A percentile compares a stretch with the other conserved stretches of the same genome.
Conservation (phyloP, 2,797 vertebrate genomes). For the Australoheros facetus region DNA sequence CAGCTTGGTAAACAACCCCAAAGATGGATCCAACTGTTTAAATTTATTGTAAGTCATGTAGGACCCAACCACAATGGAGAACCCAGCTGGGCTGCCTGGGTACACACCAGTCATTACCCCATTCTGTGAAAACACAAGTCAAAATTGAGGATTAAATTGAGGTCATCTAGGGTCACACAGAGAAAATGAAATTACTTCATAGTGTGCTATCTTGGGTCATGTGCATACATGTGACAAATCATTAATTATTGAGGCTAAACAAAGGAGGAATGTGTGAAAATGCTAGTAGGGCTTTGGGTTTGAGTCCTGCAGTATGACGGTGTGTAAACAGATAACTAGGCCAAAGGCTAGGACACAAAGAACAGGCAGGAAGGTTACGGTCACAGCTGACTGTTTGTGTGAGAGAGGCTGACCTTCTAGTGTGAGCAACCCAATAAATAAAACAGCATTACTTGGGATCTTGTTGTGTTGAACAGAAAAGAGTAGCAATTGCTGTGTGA, state of each 20-base stretch:
- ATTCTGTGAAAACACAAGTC: conserved; percentile 73
- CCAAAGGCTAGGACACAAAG: conserved; percentile 51
- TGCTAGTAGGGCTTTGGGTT: conserved; percentile 21
- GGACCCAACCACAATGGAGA: conserved; percentile 91
- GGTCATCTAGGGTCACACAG: neutral
- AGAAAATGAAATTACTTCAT: neutral
- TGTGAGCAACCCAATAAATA: neutral
- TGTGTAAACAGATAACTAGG: conserved; percentile 56
- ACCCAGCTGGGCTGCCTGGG: conserved; percentile 93
- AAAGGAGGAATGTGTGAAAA: conserved; percentile 26
- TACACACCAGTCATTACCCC: conserved; percentile 96
- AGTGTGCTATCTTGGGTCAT: neutral
- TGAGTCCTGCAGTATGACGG: conserved; percentile 10
- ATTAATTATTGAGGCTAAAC: neutral
- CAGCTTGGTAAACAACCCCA: conserved; percentile 87
- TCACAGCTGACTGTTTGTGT: conserved; percentile 21
- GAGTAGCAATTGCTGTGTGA: neutral
- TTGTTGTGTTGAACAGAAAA: neutral
- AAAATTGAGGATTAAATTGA: conserved; percentile 11
- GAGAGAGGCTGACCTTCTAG: conserved; percentile 20
- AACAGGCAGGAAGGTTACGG: conserved; percentile 43
- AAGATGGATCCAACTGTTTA: conserved; percentile 89
- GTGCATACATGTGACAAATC: neutral
- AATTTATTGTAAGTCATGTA: conserved; percentile 93
- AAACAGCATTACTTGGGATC: no score